Percentiles rank a stretch among this genome's conserved stretches.
Conservation (phyloP, 2,888 invertebrate genomes). For the Epistrophe grossulariae region DNA sequence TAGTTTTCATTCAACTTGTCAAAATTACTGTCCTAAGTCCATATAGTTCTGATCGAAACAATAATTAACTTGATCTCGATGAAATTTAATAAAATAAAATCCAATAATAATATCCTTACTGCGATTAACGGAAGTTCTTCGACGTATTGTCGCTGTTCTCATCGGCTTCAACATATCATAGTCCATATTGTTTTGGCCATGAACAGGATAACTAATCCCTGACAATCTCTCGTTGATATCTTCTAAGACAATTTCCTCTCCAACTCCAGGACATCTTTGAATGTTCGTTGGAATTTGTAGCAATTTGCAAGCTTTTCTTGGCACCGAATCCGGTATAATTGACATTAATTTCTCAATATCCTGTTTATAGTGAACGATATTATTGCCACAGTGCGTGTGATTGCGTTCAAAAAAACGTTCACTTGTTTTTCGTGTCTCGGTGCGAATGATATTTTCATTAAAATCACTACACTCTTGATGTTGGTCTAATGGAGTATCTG, state of each 20-base stretch:
- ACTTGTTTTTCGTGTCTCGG: conserved; percentile 70
- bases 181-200: conserved; percentile 19
- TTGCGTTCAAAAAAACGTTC: conserved; percentile 69
- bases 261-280: conserved; percentile 22
- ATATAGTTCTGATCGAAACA: neutral
- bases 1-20: neutral
- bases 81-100: conserved; percentile 14
- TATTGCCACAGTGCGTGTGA: conserved; percentile 41
- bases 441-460: conserved; percentile 56
- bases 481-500: neutral
- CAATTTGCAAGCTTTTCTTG: conserved; percentile 81
- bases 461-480: conserved; percentile 26
- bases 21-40: neutral
- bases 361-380: conserved; percentile 65
- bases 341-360: conserved; percentile 81
- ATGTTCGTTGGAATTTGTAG: conserved; percentile 78
- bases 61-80: neutral
- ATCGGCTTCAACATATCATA: conserved; percentile 35
- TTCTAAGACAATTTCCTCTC: conserved; percentile 38
- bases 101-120: conserved; percentile 47
- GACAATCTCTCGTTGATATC: conserved; percentile 43
- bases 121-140: conserved; percentile 63
- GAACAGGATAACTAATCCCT: conserved; percentile 40
- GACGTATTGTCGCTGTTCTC: conserved; percentile 66
- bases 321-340: conserved; percentile 80